phyloP scores from a whole-genome alignment of 2,797 vertebrate genomes.

The Macropus fuliginosus region DNA sequence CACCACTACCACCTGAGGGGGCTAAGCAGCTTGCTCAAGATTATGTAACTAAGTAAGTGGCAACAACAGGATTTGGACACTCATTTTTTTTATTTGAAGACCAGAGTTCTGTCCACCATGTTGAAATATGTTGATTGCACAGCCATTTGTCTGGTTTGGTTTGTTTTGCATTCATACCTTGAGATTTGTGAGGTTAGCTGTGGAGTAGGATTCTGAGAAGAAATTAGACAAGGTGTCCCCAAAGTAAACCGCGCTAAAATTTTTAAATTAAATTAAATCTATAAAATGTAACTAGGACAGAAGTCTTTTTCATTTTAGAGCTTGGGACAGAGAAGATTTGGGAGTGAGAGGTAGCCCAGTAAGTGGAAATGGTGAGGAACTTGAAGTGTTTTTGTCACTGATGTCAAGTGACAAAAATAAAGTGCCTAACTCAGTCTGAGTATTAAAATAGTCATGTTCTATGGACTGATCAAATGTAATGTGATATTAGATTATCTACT shows the following conservation, averaged over 20 bases:
- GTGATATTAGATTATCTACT: neutral
- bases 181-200: conserved; percentile 10
- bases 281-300: neutral
- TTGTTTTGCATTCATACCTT: conserved; percentile 15
- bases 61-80: neutral
- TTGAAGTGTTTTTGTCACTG: conserved; percentile 16
- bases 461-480: neutral
- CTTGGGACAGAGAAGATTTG: neutral
- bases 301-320: neutral
- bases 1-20: neutral
- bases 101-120: neutral
- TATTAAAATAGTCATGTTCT: neutral
- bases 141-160: neutral
- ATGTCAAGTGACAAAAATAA: neutral
- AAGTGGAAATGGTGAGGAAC: neutral
- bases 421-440: neutral
- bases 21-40: neutral
- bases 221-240: neutral
- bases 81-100: neutral
- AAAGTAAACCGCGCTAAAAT: neutral
- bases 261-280: neutral
- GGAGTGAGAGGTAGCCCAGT: neutral
- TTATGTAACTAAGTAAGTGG: neutral
- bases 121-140: neutral
- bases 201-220: conserved; percentile 26